Evolutionary conservation across 1,140 invertebrate genomes (phyloP).

Genomic region (Stegodyphus dumicola): DNA sequence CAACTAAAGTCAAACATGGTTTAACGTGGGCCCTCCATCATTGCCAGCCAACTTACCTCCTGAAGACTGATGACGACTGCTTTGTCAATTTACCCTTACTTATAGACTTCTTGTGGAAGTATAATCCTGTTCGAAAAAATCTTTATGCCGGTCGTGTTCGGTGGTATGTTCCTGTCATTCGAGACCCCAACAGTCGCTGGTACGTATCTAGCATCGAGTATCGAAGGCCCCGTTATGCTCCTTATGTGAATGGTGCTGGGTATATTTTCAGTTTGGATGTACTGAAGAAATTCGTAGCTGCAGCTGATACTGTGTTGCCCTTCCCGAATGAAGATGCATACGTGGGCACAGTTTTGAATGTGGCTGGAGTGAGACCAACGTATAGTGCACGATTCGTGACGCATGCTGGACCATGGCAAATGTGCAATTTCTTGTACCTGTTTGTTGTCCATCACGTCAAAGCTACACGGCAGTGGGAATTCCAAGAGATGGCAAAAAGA

Average conservation of each 20-base stretch:
- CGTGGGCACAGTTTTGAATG: slow-evolving; percentile 33
- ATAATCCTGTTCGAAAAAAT: neutral
- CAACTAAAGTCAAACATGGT: slow-evolving; percentile 88
- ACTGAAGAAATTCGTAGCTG: neutral
- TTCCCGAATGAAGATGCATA: slow-evolving; percentile 61
- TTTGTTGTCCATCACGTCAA: slow-evolving; percentile 30
- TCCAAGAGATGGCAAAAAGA: slow-evolving; percentile 7
- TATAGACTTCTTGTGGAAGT: slow-evolving; percentile 10
- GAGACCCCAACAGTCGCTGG: slow-evolving; percentile 46
- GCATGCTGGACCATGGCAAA: slow-evolving; percentile 11
- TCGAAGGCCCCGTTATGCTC: neutral
- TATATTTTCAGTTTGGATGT: slow-evolving; percentile 47
- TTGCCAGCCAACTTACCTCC: slow-evolving; percentile 77
- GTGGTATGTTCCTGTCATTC: slow-evolving; percentile 19
- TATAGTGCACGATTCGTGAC: slow-evolving; percentile 45
- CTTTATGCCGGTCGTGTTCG: slow-evolving; percentile 41
- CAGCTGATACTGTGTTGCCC: neutral
- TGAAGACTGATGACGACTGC: slow-evolving; percentile 92
- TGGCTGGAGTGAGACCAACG: slow-evolving; percentile 22
- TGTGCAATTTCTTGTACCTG: slow-evolving; percentile 50
- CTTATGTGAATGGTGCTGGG: slow-evolving; percentile 49
- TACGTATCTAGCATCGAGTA: slow-evolving; percentile 37
- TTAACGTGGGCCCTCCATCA: slow-evolving; percentile 78
- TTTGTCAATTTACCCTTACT: slow-evolving; percentile 74
- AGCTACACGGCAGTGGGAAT: slow-evolving; percentile 3